Base-by-base conservation (phyloP, 2,888 invertebrate genomes). In the Acanthoscelides obtectus region DNA sequence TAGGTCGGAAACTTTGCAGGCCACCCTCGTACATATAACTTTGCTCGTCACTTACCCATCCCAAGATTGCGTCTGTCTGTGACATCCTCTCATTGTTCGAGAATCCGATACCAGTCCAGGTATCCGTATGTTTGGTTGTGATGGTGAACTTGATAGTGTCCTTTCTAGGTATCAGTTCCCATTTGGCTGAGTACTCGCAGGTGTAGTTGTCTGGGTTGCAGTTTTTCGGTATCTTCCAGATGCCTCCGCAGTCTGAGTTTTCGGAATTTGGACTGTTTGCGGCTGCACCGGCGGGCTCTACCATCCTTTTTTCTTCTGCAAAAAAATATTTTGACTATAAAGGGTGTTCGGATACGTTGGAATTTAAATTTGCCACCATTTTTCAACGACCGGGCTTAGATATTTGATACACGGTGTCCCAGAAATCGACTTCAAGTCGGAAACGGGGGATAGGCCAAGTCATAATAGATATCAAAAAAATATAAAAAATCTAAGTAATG, bases 51-150 rank as follows among this genome's bases (percentile, higher is more conserved):
- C 25, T 45, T 12, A 45, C 92, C 94, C 95, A 96, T 0, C 96
- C 97, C 21, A 97, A 87, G 22, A 97, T 89, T 0, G 95, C 94
- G 83, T 97, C 97, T 0, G 95, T 94, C 87, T 95, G 94, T 0
- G 94, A 91, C 96, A 96, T 96, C 84, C 90, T 93, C 77, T 90
- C 91, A 81, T 95, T 91, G 74, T 94, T 88, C 69, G 94, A 94
- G 83, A 97, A 97, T 0, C 92, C 97, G 73, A 97, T 94, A 0
- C 96, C 97, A 0, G 96, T 96, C 97, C 97, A 97, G 8, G 90
- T 89, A 76, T 94, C 90, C 0, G 90, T 92, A 78, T 95, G 89
- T 64, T 89, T 91, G 0, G 95, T 95, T 66, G 90, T 89, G 69
- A 97, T 90, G 0, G 93, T 93, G 86, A 96, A 97, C 69, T 75